Base-by-base conservation (phyloP, 1,140 invertebrate species). In the Harlomillsia oculata region DNA sequence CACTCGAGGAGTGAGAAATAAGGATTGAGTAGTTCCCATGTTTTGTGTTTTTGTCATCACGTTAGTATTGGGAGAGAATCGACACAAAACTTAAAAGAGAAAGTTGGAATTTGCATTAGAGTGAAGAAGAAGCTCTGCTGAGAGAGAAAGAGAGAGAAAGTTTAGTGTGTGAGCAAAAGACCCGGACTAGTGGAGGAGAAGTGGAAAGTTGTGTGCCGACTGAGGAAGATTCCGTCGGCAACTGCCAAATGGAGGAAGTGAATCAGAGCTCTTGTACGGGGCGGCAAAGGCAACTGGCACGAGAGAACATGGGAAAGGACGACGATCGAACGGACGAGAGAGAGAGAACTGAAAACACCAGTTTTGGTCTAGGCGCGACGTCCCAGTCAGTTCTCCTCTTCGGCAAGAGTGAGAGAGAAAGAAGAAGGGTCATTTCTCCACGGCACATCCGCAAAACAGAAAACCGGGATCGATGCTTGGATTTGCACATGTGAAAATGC, bases 361-460 rank as follows among this genome's bases (percentile, higher is more conserved):
- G 11, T 23, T 4, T 5, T n/a, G 25, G 14, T 29, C n/a, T 18
- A 5, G 5, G 26, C 13, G n/a, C n/a, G n/a, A n/a, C n/a, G n/a
- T n/a, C n/a, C n/a, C n/a, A n/a, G n/a, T n/a, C n/a, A n/a, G n/a
- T n/a, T n/a, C n/a, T n/a, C n/a, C n/a, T n/a, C n/a, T n/a, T n/a
- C n/a, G n/a, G n/a, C n/a, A n/a, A 36, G 32, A 37, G 30, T 36
- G 30, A 21, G 18, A 21, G 21, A 32, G 18, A 37, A 28, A 13
- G 23, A 28, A 40, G 36, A 41, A 48, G 40, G 36, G 25, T 36
- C 53, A 29, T 56, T 56, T 46, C 53, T 56, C 34, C 28, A 50
- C 29, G 44, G 51, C 50, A 59, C 57, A 59, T 59, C 57, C 57
- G 57, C 57, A 59, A 59, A 54, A 59, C 57, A 59, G 57, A 53